Percentiles rank a stretch among this genome's conserved stretches.
These are phyloP conservation scores for Druon quercuslanigerum DNA, from an alignment of 1,140 invertebrate genomes.

Conservation along the genomic window DNA sequence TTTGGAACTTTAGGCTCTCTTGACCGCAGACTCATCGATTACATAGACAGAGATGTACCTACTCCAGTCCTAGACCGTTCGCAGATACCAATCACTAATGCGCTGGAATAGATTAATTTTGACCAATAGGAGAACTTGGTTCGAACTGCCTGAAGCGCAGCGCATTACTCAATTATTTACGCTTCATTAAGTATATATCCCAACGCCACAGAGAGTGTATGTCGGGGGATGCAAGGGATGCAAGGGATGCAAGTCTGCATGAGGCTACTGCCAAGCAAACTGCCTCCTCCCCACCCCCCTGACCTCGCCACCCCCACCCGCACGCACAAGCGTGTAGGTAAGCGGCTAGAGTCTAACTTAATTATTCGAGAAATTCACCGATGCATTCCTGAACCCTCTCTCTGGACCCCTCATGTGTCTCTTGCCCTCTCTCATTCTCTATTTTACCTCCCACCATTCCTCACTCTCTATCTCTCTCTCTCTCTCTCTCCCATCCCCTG, in stretches of 20 bases:
- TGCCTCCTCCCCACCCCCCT: constrained; percentile 33
- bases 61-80: constrained; percentile 49
- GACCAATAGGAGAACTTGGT: constrained; percentile 74
- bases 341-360: constrained; percentile 75
- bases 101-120: constrained; percentile 76
- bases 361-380: constrained; percentile 76
- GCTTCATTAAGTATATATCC: constrained; percentile 77
- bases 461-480: constrained; percentile 41
- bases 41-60: constrained; percentile 46
- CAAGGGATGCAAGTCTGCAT: constrained; percentile 10
- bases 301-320: constrained; percentile 56
- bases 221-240: constrained; percentile 33
- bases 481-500: constrained; percentile 39
- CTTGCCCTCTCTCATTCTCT: constrained; percentile 39
- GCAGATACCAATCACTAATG: constrained; percentile 72
- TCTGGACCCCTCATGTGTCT: constrained; percentile 38
- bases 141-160: constrained; percentile 75
- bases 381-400: constrained; percentile 71
- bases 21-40: constrained; percentile 30
- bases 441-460: too few species aligned
- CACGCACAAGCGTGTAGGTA: constrained; percentile 71
- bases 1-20: constrained; percentile 6
- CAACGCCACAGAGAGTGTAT: constrained; percentile 71
- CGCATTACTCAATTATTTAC: constrained; percentile 77
- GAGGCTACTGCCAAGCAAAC: not conserved